Conservation (phyloP, 35 echinoderm and acorn worm genomes). For the Eucidaris tribuloides region DNA sequence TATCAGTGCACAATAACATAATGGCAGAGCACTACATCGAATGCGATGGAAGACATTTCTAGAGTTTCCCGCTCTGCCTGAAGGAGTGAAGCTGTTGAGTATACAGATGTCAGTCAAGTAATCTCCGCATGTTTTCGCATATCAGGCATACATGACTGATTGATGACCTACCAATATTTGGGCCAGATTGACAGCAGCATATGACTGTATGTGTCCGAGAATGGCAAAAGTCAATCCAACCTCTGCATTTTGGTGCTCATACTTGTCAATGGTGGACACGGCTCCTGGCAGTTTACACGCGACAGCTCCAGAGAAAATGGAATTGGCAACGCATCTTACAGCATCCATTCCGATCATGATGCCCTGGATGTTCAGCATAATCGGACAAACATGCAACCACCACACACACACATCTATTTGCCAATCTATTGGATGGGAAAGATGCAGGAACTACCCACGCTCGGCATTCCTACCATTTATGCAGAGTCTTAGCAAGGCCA, state of each 20-base stretch:
- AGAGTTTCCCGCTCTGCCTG: slow-evolving; percentile 5
- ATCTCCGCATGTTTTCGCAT: neutral
- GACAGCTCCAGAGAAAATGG: slow-evolving; percentile 58
- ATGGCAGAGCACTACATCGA: slow-evolving; percentile 35
- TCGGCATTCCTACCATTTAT: slow-evolving; percentile 4
- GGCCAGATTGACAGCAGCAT: too few species aligned
- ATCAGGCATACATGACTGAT: too few species aligned
- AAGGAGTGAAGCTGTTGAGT: neutral
- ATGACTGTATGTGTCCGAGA: neutral
- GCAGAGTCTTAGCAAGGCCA: neutral
- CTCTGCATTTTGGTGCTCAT: slow-evolving; percentile 46
- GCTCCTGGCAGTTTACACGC: slow-evolving; percentile 33
- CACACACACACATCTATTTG: too few species aligned
- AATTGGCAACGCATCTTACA: slow-evolving; percentile 45
- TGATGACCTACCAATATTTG: too few species aligned
- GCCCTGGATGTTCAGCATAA: slow-evolving; percentile 58
- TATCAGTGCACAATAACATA: slow-evolving; percentile 55
- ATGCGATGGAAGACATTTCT: slow-evolving; percentile 44
- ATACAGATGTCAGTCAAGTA: neutral
- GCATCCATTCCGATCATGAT: slow-evolving; percentile 33
- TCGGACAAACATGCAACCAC: slow-evolving; percentile 32
- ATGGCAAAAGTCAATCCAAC: neutral
- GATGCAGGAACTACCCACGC: slow-evolving; percentile 11
- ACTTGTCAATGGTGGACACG: slow-evolving; percentile 57
- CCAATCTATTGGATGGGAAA: slow-evolving; percentile 53